phyloP scores from a whole-genome alignment of 92 coral and sea anemone genomes.

The Actinernus sp. region DNA sequence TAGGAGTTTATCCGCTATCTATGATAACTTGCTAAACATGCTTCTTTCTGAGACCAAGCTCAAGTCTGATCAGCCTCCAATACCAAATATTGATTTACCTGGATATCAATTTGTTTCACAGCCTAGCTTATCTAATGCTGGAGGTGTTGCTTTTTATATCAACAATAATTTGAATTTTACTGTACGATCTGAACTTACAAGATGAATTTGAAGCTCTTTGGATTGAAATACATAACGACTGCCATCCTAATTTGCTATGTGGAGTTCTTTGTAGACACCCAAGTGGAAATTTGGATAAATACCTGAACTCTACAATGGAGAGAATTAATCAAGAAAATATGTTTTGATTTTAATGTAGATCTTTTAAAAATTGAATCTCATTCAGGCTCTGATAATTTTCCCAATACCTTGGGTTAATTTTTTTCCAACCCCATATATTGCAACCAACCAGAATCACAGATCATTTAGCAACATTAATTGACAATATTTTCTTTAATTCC shows the following conservation, averaged over 20 bases:
- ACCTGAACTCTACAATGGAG: constrained; percentile 18
- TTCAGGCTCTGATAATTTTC: too few relatives aligned
- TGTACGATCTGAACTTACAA: too few relatives aligned
- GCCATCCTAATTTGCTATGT: constrained; percentile 50
- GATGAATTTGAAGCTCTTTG: constrained; percentile 59
- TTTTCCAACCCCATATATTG: too few relatives aligned
- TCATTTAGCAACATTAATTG: too few relatives aligned
- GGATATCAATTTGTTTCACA: constrained; percentile 47
- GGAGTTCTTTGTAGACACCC: constrained; percentile 62
- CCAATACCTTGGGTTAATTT: too few relatives aligned
- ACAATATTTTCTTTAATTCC: constrained; percentile 27
- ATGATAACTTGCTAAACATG: constrained; percentile 9
- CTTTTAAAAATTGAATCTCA: too few relatives aligned
- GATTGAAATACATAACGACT: constrained; percentile 39
- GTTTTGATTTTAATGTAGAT: too few relatives aligned
- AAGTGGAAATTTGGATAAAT: constrained; percentile 24
- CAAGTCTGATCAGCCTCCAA: background rate
- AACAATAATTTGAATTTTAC: too few relatives aligned
- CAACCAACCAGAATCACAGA: too few relatives aligned
- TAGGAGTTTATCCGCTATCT: constrained; percentile 8
- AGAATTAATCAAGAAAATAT: constrained; percentile 1
- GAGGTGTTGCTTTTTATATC: constrained; percentile 48
- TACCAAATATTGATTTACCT: constrained; percentile 18
- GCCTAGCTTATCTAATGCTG: constrained; percentile 46
- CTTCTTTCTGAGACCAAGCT: constrained; percentile 40